Evolutionary conservation across 2,888 invertebrate genomes (phyloP), one percentile per base, ranked within the genome.

Genomic region (Xanthia icteritia): DNA sequence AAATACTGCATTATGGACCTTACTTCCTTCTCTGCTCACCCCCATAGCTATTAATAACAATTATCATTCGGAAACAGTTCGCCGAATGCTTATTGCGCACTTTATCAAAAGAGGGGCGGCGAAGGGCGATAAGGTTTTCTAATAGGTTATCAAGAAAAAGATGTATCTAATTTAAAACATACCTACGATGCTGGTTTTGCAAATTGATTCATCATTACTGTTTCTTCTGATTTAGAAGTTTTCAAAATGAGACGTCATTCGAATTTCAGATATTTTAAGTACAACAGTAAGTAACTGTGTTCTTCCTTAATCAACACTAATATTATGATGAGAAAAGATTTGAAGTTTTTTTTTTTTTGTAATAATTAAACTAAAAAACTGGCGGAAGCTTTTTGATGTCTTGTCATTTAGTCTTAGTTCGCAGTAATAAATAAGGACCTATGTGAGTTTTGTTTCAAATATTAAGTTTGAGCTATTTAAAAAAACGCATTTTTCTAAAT

Each of bases 11-110:
- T 68, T 60, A 73, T 23, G n/a, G 15, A 2, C 36, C 31, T 2
- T 6, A 11, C 15, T 27, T 58, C 15, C 9, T 61, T 51, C 48
- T 15, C 65, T 73, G 63, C 61, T n/a, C 48, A 64, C 77, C 82
- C 82, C 86, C 76, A 20, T 13, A 54, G 66, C 80, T 80, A 86
- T 88, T 84, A 89, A 88, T 88, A 89, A 76, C 89, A 86, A 89
- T 88, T 86, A 87, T 76, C 75, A 74, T 74, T 80, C 78, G 76
- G 61, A 79, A 86, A 72, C 84, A 61, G 56, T 75, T 79, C 65
- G 60, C 73, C 82, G 82, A 87, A 81, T 79, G 69, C 88, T 61
- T 81, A 86, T 84, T 86, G 71, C 84, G 76, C 84, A 54, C 54
- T 87, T 82, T 82, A 60, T 87, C 88, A 86, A 73, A 81, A 51